Base-by-base conservation (phyloP, 2,797 vertebrate species). In the Phataginus tricuspis region DNA sequence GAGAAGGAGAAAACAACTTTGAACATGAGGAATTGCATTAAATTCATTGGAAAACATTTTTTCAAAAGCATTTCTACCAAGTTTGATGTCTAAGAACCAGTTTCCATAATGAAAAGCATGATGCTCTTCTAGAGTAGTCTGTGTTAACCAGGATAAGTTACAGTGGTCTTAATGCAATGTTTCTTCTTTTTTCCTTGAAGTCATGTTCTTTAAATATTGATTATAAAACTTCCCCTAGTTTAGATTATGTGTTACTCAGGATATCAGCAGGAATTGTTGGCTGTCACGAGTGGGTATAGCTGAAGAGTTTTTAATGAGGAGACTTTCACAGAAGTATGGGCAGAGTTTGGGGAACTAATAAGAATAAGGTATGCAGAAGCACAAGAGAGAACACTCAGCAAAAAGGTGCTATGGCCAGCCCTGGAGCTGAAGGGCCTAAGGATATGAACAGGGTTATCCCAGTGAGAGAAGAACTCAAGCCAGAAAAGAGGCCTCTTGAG, bases 1-100 rank as follows among this genome's bases (percentile, higher is more conserved):
- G 82, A 84, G 69, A 91, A 97, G 72, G 89, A 96, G 90, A 93
- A 98, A 98, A 75, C 84, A 97, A 98, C 92, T 97, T 96, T 96
- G 86, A 98, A 96, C 77, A 92, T 90, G 91, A 97, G 91, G 69
- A 97, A 97, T 77, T 97, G 84, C 90, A 94, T 96, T 95, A 95
- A 74, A 85, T 78, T 96, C 69, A 80, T 66, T 93, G 93, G 97
- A 94, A 97, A 98, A 94, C 84, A 79, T 97, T 98, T 68, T 98
- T 98, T 98, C 96, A 96, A 96, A 98, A 97, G 87, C 75, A 93
- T 87, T 96, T 92, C 83, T 97, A 97, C 92, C 86, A 97, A 77
- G 87, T 98, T 95, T 97, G 91, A 92, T 95, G 91, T 98, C 96
- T 96, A 96, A 93, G 94, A 85, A 84, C 55, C 75, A 94, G 27